Base-by-base conservation (phyloP, 2,888 invertebrate genomes). In the Sylvicola cinctus region DNA sequence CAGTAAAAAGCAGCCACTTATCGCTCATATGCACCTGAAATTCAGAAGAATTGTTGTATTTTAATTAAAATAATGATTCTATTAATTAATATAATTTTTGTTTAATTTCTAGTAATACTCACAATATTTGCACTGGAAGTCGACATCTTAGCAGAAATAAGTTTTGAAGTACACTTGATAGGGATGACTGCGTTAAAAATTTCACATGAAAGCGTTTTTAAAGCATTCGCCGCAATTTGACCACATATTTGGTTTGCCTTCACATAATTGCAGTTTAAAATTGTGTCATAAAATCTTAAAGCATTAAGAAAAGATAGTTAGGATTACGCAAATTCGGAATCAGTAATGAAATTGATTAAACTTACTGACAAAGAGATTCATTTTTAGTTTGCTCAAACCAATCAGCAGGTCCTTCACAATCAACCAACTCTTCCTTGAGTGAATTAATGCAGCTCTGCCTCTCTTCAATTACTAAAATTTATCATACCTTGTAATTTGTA, bases 201-300 rank as follows among this genome's bases (percentile, higher is more conserved):
- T n/a, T n/a, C n/a, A n/a, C n/a, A n/a, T n/a, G n/a, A n/a, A n/a
- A n/a, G n/a, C n/a, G n/a, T n/a, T n/a, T n/a, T n/a, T n/a, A n/a
- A n/a, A n/a, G n/a, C n/a, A n/a, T n/a, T n/a, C n/a, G n/a, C 25
- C 11, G 11, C 11, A 7, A 11, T 25, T 8, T 25, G 7, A 2
- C 66, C 66, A 45, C 67, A 67, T 6, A 64, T 47, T 48, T 61
- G 49, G 2, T 60, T 60, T 2, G 62, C 52, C 46, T 62, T 60
- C 6, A 58, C 53, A 37, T 60, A 66, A 40, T 62, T 60, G 43
- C 67, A 67, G 39, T 66, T 60, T 3, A n/a, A n/a, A n/a, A 59
- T 44, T 29, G 67, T 58, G 16, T 56, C 52, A 42, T 59, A 59
- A 41, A 59, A 66, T 25, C 48, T 49, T 36, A 62, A 63, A 31